phyloP scores from a whole-genome alignment of 2,888 invertebrate species.

The Himalopsyche japonica region DNA sequence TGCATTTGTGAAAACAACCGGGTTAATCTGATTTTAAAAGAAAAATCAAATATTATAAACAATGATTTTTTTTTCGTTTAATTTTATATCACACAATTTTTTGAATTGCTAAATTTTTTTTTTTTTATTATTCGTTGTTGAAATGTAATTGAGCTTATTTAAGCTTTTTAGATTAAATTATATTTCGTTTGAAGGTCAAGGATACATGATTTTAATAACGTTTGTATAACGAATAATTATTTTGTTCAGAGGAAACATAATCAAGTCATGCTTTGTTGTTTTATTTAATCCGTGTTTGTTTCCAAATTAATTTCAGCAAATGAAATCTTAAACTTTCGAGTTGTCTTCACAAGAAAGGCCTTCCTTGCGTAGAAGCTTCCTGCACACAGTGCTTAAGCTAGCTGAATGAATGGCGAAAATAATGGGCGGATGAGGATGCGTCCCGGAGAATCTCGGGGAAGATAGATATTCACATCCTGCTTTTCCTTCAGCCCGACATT shows the following conservation, averaged over 20 bases:
- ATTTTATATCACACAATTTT: no score
- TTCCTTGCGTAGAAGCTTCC: background rate
- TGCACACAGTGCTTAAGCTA: background rate
- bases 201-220: background rate
- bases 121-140: no score
- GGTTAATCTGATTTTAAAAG: no score
- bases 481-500: background rate
- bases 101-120: no score
- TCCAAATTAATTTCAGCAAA: background rate
- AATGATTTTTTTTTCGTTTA: no score
- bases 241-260: background rate
- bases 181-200: background rate
- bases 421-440: constrained; percentile 6
- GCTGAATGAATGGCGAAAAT: constrained; percentile 4
- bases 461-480: background rate
- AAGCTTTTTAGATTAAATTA: background rate
- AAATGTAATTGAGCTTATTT: no score
- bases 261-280: background rate
- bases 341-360: background rate
- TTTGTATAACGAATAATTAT: background rate
- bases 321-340: background rate
- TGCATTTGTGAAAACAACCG: no score
- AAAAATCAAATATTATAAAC: no score
- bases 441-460: background rate
- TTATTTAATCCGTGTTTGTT: background rate